These are phyloP conservation scores for Dinocampus coccinellae DNA, from an alignment of 2,888 invertebrate genomes.

Conservation along the genomic window DNA sequence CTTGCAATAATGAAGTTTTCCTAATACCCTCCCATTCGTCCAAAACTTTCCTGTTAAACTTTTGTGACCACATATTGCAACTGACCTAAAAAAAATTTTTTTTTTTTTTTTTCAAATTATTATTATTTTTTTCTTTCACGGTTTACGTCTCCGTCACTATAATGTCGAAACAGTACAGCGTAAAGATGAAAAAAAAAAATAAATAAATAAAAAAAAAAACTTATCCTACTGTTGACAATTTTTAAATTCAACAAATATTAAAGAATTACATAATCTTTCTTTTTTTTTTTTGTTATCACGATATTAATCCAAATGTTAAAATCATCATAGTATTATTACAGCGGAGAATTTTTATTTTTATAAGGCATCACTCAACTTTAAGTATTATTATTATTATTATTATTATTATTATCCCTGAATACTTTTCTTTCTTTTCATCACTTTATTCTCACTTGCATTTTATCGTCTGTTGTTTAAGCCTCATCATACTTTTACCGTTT, in stretches of 20 bases:
- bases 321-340: slow-evolving; percentile 7
- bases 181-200: neutral
- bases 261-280: neutral
- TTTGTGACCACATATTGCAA: neutral
- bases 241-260: neutral
- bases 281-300: neutral
- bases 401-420: slow-evolving; percentile 2
- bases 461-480: neutral
- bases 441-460: neutral
- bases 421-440: neutral
- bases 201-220: too few relatives aligned
- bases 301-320: neutral
- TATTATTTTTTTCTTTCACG: neutral
- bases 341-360: neutral
- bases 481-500: neutral
- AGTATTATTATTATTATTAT: too few relatives aligned
- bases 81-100: neutral
- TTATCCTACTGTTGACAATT: neutral
- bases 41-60: neutral
- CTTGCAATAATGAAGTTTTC: neutral
- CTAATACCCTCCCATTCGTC: neutral
- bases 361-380: neutral
- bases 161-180: too few relatives aligned
- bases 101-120: too few relatives aligned
- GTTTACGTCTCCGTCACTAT: neutral